phyloP scores from a whole-genome alignment of 2,888 invertebrate species.

The Pherbina coryleti region DNA sequence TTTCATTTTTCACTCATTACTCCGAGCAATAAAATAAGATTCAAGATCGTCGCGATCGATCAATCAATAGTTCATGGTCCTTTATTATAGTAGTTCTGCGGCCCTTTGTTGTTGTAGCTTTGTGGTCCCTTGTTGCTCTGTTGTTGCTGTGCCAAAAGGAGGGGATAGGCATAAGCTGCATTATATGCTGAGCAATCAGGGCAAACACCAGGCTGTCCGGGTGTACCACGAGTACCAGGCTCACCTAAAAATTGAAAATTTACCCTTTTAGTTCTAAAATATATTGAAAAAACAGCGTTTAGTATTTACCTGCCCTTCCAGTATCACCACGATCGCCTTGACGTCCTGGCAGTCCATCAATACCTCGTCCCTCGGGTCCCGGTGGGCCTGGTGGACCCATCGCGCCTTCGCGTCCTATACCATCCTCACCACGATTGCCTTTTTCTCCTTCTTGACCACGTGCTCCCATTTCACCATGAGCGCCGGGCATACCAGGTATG shows the following conservation, averaged over 20 bases:
- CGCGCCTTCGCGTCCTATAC: slow-evolving; percentile 75
- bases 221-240: slow-evolving; percentile 76
- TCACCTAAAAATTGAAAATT: slow-evolving; percentile 69
- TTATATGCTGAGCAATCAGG: slow-evolving; percentile 58
- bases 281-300: neutral
- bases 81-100: slow-evolving; percentile 21
- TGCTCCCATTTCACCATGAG: slow-evolving; percentile 72
- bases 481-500: slow-evolving; percentile 77
- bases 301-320: slow-evolving; percentile 77
- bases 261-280: neutral
- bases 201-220: slow-evolving; percentile 70
- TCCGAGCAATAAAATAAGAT: too few species aligned
- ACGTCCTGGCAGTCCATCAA: slow-evolving; percentile 77
- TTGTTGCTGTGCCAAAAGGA: slow-evolving; percentile 55
- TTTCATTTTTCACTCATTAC: too few species aligned
- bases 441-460: slow-evolving; percentile 76
- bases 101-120: slow-evolving; percentile 53
- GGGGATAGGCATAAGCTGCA: slow-evolving; percentile 58
- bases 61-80: neutral
- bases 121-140: slow-evolving; percentile 58
- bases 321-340: slow-evolving; percentile 82
- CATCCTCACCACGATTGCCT: slow-evolving; percentile 80
- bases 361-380: slow-evolving; percentile 81
- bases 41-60: too few species aligned
- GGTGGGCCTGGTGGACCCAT: slow-evolving; percentile 78